phyloP scores from a whole-genome alignment of 2,113 vertebrate species.

The Megaceryle maxima region DNA sequence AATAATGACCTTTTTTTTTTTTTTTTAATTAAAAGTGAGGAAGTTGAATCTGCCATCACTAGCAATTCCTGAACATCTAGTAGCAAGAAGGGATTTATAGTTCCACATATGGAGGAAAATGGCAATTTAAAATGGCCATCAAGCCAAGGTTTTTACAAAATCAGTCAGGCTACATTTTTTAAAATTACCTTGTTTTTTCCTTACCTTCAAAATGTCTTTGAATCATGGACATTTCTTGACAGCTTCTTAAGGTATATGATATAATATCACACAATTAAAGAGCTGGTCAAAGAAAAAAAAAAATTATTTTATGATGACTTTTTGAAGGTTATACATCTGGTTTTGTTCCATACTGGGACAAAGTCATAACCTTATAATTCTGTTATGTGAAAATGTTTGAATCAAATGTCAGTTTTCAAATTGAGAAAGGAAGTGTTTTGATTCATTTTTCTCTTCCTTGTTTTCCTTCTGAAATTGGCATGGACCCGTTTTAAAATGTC shows the following conservation, averaged over 20 bases:
- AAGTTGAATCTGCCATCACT: not conserved
- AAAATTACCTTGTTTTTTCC: not conserved
- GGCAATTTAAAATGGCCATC: not conserved
- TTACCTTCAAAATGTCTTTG: not conserved
- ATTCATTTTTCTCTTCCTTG: not conserved
- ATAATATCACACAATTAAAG: not conserved
- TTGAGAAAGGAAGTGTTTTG: not conserved
- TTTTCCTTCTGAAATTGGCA: constrained; percentile 6
- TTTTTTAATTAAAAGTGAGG: not conserved
- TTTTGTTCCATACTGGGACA: not conserved
- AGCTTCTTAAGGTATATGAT: not conserved
- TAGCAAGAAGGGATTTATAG: not conserved
- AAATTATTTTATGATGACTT: not conserved
- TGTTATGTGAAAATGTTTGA: constrained; percentile 11
- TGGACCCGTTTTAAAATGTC: not conserved
- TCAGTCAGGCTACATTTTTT: not conserved
- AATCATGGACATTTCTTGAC: not conserved
- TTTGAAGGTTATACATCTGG: not conserved
- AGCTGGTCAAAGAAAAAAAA: not conserved
- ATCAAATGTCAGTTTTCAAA: constrained; percentile 22
- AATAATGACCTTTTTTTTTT: not conserved
- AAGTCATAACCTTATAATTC: not conserved
- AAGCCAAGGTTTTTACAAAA: not conserved
- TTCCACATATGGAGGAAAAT: not conserved
- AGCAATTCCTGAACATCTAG: not conserved